A percentile compares a stretch with the other conserved stretches of the same genome.
These are phyloP conservation scores for Varanus komodoensis DNA, from an alignment of 2,113 vertebrate genomes.

Conservation along the genomic window DNA sequence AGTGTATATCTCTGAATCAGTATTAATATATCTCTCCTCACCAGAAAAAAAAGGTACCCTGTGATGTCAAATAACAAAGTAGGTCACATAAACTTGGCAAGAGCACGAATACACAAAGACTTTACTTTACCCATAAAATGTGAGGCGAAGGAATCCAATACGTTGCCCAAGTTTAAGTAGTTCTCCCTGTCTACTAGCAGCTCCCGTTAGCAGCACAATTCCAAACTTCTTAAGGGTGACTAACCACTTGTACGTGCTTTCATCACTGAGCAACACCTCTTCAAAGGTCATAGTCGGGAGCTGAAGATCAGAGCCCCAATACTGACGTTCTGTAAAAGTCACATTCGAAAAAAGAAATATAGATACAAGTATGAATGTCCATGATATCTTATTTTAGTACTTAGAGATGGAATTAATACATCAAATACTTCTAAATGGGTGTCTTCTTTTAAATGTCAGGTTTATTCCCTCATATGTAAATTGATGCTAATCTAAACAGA, in stretches of 20 bases:
- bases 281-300: constrained; percentile 86
- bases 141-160: constrained; percentile 91
- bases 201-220: constrained; percentile 88
- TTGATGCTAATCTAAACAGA: not conserved
- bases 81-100: not conserved
- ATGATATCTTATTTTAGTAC: not conserved
- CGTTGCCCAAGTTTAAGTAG: constrained; percentile 85
- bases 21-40: not conserved
- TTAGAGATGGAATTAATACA: not conserved
- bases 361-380: not conserved
- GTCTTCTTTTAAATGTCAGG: not conserved
- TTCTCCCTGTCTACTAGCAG: constrained; percentile 83
- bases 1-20: not conserved
- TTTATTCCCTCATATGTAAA: not conserved
- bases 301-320: constrained; percentile 87
- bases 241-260: constrained; percentile 87
- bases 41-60: not conserved
- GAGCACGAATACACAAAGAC: not conserved
- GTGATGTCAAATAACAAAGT: not conserved
- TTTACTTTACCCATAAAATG: constrained; percentile 92
- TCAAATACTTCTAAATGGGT: not conserved
- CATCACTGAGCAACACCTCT: constrained; percentile 83
- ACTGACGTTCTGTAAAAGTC: constrained; percentile 79
- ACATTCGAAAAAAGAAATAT: constrained; percentile 10
- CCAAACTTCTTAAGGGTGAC: constrained; percentile 84